A percentile compares a stretch with the other conserved stretches of the same genome.
Evolutionary conservation across 2,113 vertebrate genomes (phyloP).

Genomic region (Hassar affinis): DNA sequence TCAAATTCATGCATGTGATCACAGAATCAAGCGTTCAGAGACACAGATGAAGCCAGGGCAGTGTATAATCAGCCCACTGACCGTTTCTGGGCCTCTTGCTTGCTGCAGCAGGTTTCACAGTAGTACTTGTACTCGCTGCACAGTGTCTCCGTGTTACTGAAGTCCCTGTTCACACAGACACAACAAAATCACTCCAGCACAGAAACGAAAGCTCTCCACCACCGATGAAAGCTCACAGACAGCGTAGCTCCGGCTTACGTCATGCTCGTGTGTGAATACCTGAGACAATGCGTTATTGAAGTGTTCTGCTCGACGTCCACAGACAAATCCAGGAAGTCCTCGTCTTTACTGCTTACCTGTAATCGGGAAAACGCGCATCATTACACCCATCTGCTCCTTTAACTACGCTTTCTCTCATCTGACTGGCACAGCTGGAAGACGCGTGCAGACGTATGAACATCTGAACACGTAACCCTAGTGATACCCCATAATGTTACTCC

Average conservation of each 20-base stretch:
- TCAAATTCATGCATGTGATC: background rate
- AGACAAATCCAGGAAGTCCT: conserved; percentile 97
- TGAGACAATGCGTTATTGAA: conserved; percentile 96
- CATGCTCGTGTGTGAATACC: conserved; percentile 69
- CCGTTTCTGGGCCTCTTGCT: conserved; percentile 97
- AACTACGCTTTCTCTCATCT: background rate
- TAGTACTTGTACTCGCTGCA: conserved; percentile 98
- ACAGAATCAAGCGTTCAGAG: background rate
- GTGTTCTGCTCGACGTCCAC: conserved; percentile 98
- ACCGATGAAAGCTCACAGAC: background rate
- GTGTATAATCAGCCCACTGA: conserved; percentile 58
- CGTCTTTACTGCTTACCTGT: conserved; percentile 98
- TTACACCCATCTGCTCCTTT: background rate
- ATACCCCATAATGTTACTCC: too few relatives aligned
- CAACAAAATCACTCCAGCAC: background rate
- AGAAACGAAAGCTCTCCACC: conserved; percentile 7
- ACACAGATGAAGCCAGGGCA: background rate
- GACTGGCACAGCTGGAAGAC: background rate
- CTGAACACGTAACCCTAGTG: background rate
- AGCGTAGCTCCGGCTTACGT: too few relatives aligned
- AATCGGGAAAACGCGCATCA: conserved; percentile 45
- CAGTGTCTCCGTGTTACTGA: conserved; percentile 97
- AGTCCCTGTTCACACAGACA: conserved; percentile 79
- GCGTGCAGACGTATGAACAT: too few relatives aligned
- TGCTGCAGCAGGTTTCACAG: conserved; percentile 97